Evolutionary conservation across 92 coral and sea anemone species (phyloP).

Genomic region (Porites rus): DNA sequence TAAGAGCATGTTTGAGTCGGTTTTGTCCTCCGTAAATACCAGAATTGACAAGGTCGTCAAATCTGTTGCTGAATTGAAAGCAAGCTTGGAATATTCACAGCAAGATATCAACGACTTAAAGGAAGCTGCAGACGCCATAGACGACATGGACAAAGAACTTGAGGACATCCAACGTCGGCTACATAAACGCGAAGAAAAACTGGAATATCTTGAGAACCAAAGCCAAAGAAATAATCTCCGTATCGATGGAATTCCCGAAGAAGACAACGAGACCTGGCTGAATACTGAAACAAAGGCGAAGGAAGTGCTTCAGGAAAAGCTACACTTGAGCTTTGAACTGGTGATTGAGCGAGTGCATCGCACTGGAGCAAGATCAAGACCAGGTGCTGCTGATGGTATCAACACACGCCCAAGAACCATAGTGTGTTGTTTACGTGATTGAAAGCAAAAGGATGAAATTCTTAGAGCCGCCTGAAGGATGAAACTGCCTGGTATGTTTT

Average conservation of each 20-base stretch:
- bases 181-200: too few relatives aligned
- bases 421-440: too few relatives aligned
- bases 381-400: background rate
- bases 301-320: too few relatives aligned
- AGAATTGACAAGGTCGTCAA: too few relatives aligned
- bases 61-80: too few relatives aligned
- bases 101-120: constrained; percentile 17
- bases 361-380: background rate
- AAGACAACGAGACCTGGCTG: background rate
- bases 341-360: background rate
- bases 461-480: constrained; percentile 7
- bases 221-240: background rate
- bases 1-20: background rate
- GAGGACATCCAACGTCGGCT: too few relatives aligned
- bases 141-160: constrained; percentile 5
- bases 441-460: background rate
- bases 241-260: background rate
- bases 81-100: background rate
- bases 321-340: background rate
- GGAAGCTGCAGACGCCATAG: constrained; percentile 32
- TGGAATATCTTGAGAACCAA: background rate
- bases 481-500: constrained; percentile 10
- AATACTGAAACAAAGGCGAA: background rate
- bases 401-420: too few relatives aligned
- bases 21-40: too few relatives aligned